Percentiles rank a stretch among this genome's conserved stretches.
Conservation (phyloP, 2,888 invertebrate species). For the Epiblema foenella region DNA sequence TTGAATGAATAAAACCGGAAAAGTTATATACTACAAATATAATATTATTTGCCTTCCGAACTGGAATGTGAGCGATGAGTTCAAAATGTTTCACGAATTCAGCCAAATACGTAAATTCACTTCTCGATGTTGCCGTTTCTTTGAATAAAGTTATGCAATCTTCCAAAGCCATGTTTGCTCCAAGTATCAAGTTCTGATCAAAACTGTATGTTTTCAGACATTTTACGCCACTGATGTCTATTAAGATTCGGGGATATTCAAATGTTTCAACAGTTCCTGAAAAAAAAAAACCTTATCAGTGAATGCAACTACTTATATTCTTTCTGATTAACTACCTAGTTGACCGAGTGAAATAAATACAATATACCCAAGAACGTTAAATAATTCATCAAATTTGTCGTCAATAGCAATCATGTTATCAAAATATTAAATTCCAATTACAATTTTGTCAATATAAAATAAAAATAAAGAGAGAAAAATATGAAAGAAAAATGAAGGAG, state of each 20-base stretch:
- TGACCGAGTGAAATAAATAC: too few relatives aligned
- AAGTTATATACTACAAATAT: too few relatives aligned
- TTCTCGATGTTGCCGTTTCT: conserved; percentile 61
- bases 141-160: conserved; percentile 81
- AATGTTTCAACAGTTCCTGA: conserved; percentile 67
- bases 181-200: conserved; percentile 79
- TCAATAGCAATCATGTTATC: too few relatives aligned
- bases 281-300: conserved; percentile 71
- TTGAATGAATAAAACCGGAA: too few relatives aligned
- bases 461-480: too few relatives aligned
- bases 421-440: too few relatives aligned
- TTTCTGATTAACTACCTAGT: not conserved
- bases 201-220: conserved; percentile 62
- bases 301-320: conserved; percentile 53
- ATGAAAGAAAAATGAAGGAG: too few relatives aligned
- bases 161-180: conserved; percentile 85
- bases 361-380: too few relatives aligned
- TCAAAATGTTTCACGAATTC: conserved; percentile 85
- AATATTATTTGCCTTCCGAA: conserved; percentile 82
- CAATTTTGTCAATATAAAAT: too few relatives aligned
- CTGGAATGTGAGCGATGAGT: conserved; percentile 86
- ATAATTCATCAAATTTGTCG: too few relatives aligned
- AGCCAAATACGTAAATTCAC: conserved; percentile 81
- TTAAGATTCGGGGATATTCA: conserved; percentile 63
- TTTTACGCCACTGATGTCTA: conserved; percentile 70